A percentile compares a stretch with the other conserved stretches of the same genome.
Conservation (phyloP, 2,888 invertebrate species). For the Caenorhabditis sinica region DNA sequence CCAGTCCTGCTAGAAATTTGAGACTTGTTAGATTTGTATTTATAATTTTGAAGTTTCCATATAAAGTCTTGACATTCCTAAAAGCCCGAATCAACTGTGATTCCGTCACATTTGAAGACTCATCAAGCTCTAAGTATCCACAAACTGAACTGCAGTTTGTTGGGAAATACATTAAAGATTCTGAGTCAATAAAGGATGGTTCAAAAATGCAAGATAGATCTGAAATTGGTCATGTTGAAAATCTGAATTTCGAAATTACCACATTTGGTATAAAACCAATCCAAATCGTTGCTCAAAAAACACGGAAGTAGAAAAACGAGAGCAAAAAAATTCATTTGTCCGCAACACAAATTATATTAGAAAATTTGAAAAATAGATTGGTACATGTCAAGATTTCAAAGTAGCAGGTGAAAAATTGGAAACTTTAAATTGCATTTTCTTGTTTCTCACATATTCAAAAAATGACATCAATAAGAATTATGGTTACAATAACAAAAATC, state of each 20-base stretch:
- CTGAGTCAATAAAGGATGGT: not conserved
- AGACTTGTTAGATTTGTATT: slow-evolving; percentile 1
- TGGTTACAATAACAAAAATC: no score
- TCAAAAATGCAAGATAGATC: not conserved
- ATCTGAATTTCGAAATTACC: not conserved
- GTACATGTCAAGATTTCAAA: no score
- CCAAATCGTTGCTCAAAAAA: not conserved
- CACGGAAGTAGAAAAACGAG: not conserved
- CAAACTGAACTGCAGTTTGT: not conserved
- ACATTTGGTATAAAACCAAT: not conserved
- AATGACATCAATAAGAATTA: no score
- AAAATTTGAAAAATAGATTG: no score
- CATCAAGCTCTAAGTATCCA: not conserved
- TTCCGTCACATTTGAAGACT: not conserved
- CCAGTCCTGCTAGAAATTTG: not conserved
- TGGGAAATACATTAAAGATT: not conserved
- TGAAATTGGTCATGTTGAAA: not conserved
- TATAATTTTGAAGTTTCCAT: not conserved
- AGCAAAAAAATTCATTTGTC: not conserved
- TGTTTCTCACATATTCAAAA: no score
- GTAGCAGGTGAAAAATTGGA: no score
- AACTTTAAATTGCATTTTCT: no score
- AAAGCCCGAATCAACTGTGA: not conserved
- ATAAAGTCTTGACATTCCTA: not conserved
- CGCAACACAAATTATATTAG: no score